Evolutionary conservation across 2,797 vertebrate genomes (phyloP), one percentile per base, ranked within the genome.

Genomic region (Pantherophis alleghaniensis): DNA sequence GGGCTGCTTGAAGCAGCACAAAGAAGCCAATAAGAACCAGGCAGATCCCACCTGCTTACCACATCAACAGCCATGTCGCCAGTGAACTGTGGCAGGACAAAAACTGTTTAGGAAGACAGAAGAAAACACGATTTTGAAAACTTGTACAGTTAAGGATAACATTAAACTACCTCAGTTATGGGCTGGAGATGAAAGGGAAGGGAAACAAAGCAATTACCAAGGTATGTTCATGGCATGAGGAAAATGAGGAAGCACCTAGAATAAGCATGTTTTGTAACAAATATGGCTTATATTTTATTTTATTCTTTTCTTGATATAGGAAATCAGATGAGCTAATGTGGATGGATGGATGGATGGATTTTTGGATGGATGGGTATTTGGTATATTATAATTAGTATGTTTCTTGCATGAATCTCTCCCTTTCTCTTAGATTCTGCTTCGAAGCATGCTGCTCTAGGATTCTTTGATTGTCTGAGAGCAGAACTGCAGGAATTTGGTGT

Each of bases 381-480:
- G 7, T 53, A 42, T 56, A 56, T 74, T 91, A 7, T 74, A 24
- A 83, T 32, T 87, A 69, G 14, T 2, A 16, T 53, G 57, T 90
- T 69, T 32, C 74, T 51, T 86, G 51, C 55, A 51, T 90, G 55
- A 93, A 10, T 14, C 14, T 10, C 18, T 87, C 47, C 88, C 74
- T 91, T 3, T 6, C 20, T 42, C 63, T 83, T 88, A 99, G 99
- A 99, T 16, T 98, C 99, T 0, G 99, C 99, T 56, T 99, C 99
- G 2, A 99, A 99, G 94, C 99, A 99, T 0, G 99, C 99, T 0
- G 98, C 97, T 0, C 98, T 99, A 57, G 99, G 99, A 4, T 99
- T 99, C 97, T 99, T 99, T 2, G 99, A 99, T 96, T 99, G 99
- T 93, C 98, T 99, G 94, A 97, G 99, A 91, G 98, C 99, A 0